Percentiles rank a stretch among this genome's conserved stretches.
These are phyloP conservation scores for Echinarachnius parma DNA, from an alignment of 53 echinoderm and acorn worm genomes.

Conservation along the genomic window DNA sequence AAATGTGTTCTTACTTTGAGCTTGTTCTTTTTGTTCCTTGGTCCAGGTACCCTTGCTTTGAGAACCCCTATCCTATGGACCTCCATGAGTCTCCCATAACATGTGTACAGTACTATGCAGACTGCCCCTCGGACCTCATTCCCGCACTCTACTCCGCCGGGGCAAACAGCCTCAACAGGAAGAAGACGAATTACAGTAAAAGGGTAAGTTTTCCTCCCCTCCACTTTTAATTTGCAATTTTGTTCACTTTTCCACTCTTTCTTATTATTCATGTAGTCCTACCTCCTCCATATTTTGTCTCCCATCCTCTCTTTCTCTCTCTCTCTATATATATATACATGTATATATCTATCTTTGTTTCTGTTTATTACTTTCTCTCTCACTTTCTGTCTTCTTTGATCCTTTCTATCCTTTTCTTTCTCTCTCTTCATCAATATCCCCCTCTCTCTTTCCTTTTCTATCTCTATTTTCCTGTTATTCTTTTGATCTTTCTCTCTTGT, in stretches of 20 bases:
- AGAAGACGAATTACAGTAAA: slow-evolving; percentile 92
- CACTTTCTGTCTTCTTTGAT: not conserved
- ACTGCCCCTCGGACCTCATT: slow-evolving; percentile 91
- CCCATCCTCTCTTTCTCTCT: not conserved
- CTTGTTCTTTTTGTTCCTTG: not conserved
- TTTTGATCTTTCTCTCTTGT: not conserved
- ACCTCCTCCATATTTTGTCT: not conserved
- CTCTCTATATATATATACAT: too few species aligned
- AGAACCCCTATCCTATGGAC: slow-evolving; percentile 98
- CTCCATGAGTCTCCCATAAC: slow-evolving; percentile 93
- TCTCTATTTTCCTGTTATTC: not conserved
- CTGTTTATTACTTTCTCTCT: not conserved
- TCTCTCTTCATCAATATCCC: not conserved
- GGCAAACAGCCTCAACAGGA: slow-evolving; percentile 80
- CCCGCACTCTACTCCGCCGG: slow-evolving; percentile 92
- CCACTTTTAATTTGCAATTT: not conserved
- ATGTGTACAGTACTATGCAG: slow-evolving; percentile 93
- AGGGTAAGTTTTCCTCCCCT: slow-evolving; percentile 58
- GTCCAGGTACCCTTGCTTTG: slow-evolving; percentile 94
- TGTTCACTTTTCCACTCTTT: not conserved
- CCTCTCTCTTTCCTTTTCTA: not conserved
- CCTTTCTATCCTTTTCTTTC: not conserved
- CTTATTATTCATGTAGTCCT: not conserved
- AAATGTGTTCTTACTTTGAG: too few species aligned
- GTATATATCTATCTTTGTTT: not conserved